A percentile compares a stretch with the other conserved stretches of the same genome.
Conservation (phyloP, 2,797 vertebrate species). For the Iguana delicatissima region DNA sequence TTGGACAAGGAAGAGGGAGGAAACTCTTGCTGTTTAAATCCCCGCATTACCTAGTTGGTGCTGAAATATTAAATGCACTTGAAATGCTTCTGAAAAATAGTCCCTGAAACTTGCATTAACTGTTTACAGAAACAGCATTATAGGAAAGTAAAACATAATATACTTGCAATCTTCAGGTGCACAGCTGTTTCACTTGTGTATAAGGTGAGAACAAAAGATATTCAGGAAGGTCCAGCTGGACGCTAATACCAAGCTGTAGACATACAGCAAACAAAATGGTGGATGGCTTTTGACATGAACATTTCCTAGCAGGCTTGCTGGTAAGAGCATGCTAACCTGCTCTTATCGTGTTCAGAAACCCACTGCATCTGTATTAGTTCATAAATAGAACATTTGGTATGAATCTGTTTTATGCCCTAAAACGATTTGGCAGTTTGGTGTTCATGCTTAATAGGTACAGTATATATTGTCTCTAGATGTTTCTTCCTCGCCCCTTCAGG, state of each 20-base stretch:
- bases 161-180: conserved; percentile 63
- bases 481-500: neutral
- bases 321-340: conserved; percentile 40
- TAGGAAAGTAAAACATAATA: conserved; percentile 58
- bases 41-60: conserved; percentile 45
- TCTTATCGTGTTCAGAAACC: conserved; percentile 49
- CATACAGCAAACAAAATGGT: conserved; percentile 36
- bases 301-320: conserved; percentile 48
- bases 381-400: conserved; percentile 43
- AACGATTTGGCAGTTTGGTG: conserved; percentile 55
- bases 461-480: conserved; percentile 48
- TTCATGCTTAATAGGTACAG: conserved; percentile 50
- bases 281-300: conserved; percentile 56
- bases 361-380: conserved; percentile 41
- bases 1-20: conserved; percentile 42
- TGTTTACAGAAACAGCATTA: conserved; percentile 69
- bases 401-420: conserved; percentile 2
- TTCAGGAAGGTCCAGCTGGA: conserved; percentile 66
- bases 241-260: conserved; percentile 70
- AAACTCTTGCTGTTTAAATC: conserved; percentile 11
- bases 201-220: conserved; percentile 71
- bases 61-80: conserved; percentile 53
- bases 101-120: conserved; percentile 45
- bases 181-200: conserved; percentile 64
- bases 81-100: conserved; percentile 37